phyloP scores from a whole-genome alignment of 2,113 vertebrate species.

The Oncorhynchus kisutch region DNA sequence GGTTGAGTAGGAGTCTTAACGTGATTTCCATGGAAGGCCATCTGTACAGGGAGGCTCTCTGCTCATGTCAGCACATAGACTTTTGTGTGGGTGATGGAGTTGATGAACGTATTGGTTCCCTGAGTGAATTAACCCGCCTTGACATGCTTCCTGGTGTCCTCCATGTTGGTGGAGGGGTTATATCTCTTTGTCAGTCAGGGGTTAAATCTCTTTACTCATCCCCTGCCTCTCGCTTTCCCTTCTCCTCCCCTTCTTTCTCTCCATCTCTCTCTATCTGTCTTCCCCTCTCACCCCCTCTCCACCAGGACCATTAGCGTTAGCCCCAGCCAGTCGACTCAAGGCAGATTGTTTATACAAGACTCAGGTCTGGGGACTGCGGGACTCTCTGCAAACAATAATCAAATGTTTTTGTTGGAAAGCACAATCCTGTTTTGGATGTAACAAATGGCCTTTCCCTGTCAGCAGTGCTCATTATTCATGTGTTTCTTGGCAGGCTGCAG shows the following conservation, averaged over 20 bases:
- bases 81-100: constrained; percentile 16
- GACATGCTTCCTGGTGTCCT: constrained; percentile 57
- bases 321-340: constrained; percentile 41
- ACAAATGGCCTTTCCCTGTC: constrained; percentile 60
- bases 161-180: constrained; percentile 31
- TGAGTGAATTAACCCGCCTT: constrained; percentile 45
- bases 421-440: constrained; percentile 42
- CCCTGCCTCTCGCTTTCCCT: too few species aligned
- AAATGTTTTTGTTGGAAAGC: constrained; percentile 71
- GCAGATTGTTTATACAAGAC: constrained; percentile 45
- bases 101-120: constrained; percentile 36
- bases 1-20: constrained; percentile 50
- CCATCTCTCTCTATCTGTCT: not conserved
- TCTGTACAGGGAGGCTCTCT: constrained; percentile 50
- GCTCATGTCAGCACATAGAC: constrained; percentile 46
- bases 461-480: constrained; percentile 67
- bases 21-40: constrained; percentile 51
- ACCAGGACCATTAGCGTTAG: constrained; percentile 54
- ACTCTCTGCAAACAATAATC: constrained; percentile 70
- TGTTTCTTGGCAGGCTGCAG: constrained; percentile 50
- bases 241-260: not conserved
- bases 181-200: constrained; percentile 32
- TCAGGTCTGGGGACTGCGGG: constrained; percentile 56
- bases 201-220: constrained; percentile 34
- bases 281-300: constrained; percentile 4